These are phyloP conservation scores for Drosophila koepferae DNA, from an alignment of 2,888 invertebrate species.

Conservation along the genomic window DNA sequence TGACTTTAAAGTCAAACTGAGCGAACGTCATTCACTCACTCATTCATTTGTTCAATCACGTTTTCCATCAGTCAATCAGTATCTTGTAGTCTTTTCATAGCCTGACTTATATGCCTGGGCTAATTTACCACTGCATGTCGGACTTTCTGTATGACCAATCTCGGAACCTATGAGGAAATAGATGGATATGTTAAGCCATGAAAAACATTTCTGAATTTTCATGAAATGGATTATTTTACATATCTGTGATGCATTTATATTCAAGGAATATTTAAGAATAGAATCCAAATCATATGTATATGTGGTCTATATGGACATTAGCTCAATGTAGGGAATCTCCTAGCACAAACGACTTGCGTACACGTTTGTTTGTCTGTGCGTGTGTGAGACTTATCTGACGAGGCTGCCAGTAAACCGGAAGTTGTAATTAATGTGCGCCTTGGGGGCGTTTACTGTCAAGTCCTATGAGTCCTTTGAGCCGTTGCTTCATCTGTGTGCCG, in stretches of 20 bases:
- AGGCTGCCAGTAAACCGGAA: constrained; percentile 62
- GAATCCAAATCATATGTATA: too few species aligned
- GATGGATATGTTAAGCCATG: background rate
- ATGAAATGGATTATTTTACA: background rate
- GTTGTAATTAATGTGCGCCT: constrained; percentile 78
- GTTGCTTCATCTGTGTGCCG: constrained; percentile 3
- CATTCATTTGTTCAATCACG: constrained; percentile 52
- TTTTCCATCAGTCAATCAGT: constrained; percentile 68
- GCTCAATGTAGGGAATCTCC: background rate
- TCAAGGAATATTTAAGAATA: too few species aligned
- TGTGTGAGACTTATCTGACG: constrained; percentile 39
- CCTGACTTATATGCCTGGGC: background rate
- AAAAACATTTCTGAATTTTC: background rate
- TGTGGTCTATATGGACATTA: background rate
- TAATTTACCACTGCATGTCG: background rate
- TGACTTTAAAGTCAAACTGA: constrained; percentile 70
- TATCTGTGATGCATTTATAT: background rate
- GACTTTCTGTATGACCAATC: background rate
- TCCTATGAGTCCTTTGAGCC: constrained; percentile 44
- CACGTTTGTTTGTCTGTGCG: background rate
- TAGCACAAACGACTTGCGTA: background rate
- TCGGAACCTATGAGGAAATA: background rate
- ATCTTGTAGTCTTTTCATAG: constrained; percentile 30
- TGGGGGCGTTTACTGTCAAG: constrained; percentile 68
- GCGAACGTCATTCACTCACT: constrained; percentile 41